phyloP scores from a whole-genome alignment of 30 jellyfish, hydroid and myxozoan species.

The Clytia hemisphaerica region DNA sequence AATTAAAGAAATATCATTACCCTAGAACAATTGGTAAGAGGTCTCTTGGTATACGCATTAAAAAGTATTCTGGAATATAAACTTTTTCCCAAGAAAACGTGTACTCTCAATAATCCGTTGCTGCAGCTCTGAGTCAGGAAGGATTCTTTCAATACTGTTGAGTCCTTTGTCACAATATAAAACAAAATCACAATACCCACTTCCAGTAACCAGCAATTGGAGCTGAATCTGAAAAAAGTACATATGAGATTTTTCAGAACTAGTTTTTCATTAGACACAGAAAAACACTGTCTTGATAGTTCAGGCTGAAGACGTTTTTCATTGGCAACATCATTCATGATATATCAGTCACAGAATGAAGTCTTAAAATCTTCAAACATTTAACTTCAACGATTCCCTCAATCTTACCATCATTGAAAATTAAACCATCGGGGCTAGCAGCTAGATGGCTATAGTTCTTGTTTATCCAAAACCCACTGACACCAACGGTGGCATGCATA shows the following conservation, averaged over 20 bases:
- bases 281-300: conserved; percentile 5
- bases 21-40: too few species aligned
- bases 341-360: too few species aligned
- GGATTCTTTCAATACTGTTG: conserved; percentile 12
- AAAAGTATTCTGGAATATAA: too few species aligned
- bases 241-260: not conserved
- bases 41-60: too few species aligned
- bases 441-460: conserved; percentile 4
- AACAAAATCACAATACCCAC: conserved; percentile 20
- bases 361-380: too few species aligned
- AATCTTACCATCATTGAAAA: conserved; percentile 9
- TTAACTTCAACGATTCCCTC: too few species aligned
- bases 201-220: conserved; percentile 12
- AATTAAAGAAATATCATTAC: too few species aligned
- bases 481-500: not conserved
- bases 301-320: not conserved
- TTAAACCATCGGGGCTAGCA: conserved; percentile 33
- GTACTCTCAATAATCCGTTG: too few species aligned
- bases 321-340: too few species aligned
- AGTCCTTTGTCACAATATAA: conserved; percentile 8
- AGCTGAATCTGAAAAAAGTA: conserved; percentile 18
- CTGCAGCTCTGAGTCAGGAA: too few species aligned
- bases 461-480: conserved; percentile 18
- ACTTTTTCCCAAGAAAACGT: too few species aligned
- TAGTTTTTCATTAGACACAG: not conserved